Conservation (phyloP, 92 coral and sea anemone genomes). For the Umimayanthus chanpuru region DNA sequence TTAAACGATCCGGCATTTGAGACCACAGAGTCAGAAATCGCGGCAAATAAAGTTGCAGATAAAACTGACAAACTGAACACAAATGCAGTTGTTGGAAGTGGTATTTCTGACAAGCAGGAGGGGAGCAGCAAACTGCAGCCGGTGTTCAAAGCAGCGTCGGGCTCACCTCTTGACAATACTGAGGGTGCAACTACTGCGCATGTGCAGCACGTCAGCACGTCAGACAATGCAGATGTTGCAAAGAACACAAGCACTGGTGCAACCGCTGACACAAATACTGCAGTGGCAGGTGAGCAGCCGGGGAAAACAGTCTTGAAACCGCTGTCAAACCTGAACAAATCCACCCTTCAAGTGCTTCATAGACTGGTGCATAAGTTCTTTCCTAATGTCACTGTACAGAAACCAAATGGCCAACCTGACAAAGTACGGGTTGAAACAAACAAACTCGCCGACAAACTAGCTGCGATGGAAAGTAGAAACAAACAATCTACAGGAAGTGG, state of each 20-base stretch:
- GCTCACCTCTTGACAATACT: not conserved
- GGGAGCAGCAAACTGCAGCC: not conserved
- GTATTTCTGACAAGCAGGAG: not conserved
- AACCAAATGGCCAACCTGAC: conserved; percentile 13
- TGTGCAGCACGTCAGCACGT: not conserved
- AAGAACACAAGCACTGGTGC: not conserved
- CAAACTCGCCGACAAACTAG: conserved; percentile 29
- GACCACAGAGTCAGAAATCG: conserved; percentile 13
- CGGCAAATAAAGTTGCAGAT: not conserved
- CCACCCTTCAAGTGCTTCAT: conserved; percentile 28
- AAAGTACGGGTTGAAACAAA: not conserved
- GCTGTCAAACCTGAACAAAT: conserved; percentile 30
- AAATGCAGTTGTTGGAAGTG: not conserved
- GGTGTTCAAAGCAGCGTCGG: not conserved
- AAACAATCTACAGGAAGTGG: conserved; percentile 39
- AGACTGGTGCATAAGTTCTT: conserved; percentile 38
- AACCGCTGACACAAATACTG: not conserved
- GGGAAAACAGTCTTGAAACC: conserved; percentile 38
- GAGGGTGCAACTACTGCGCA: not conserved
- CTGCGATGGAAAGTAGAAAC: conserved; percentile 4
- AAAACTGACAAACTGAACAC: not conserved
- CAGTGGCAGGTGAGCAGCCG: not conserved
- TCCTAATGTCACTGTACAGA: conserved; percentile 29
- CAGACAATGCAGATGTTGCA: not conserved
- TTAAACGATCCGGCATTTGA: conserved; percentile 34